A percentile compares a stretch with the other conserved stretches of the same genome.
Evolutionary conservation across 2,888 invertebrate genomes (phyloP).

Genomic region (Chrysomela aeneicollis): DNA sequence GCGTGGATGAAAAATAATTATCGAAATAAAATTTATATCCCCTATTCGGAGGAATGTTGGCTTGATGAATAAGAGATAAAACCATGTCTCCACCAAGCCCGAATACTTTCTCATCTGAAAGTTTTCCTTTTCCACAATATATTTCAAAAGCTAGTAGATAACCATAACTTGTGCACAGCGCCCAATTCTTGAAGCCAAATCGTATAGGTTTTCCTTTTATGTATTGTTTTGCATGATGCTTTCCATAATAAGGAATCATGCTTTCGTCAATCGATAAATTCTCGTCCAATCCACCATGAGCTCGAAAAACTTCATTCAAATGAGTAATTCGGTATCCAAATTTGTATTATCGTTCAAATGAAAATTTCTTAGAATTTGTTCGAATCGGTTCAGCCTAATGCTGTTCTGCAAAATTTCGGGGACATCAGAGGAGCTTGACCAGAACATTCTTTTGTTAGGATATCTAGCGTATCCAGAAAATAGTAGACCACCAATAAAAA

Average conservation of each 20-base stretch:
- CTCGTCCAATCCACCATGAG: neutral
- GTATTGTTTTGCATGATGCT: neutral
- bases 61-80: neutral
- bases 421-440: neutral
- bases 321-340: neutral
- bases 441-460: too few relatives aligned
- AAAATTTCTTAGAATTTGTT: slow-evolving; percentile 8
- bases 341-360: neutral
- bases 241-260: neutral
- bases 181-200: slow-evolving; percentile 2
- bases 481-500: too few relatives aligned
- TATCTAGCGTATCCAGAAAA: slow-evolving; percentile 4
- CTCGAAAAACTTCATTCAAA: slow-evolving; percentile 10
- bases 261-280: neutral
- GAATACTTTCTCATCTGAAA: neutral
- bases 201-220: slow-evolving; percentile 17
- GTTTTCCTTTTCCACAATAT: slow-evolving; percentile 2
- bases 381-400: neutral
- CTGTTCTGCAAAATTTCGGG: neutral
- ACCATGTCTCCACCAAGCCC: too few relatives aligned
- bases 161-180: neutral
- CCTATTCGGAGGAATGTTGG: neutral
- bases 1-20: too few relatives aligned
- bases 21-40: slow-evolving; percentile 6
- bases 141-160: neutral